Conservation (phyloP, 2,113 vertebrate species). For the Pterophyllum scalare region DNA sequence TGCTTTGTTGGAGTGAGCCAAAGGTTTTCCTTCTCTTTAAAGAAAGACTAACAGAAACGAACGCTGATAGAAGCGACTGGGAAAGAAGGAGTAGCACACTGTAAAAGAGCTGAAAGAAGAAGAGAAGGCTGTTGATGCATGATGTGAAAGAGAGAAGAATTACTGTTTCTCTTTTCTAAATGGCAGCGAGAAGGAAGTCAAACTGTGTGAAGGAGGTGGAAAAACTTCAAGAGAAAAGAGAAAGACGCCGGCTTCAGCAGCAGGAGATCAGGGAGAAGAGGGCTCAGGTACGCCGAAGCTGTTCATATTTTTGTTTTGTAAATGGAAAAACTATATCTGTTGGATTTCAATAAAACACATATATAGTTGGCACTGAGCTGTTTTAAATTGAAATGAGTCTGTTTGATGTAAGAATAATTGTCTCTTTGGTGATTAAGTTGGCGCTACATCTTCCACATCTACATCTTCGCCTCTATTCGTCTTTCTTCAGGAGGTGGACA, state of each 20-base stretch:
- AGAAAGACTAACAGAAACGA: background rate
- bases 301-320: background rate
- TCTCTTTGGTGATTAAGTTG: background rate
- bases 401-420: background rate
- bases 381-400: background rate
- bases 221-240: conserved; percentile 97
- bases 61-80: background rate
- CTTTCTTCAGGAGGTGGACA: conserved; percentile 89
- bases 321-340: background rate
- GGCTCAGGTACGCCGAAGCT: conserved; percentile 87
- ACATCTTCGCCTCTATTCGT: background rate
- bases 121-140: conserved; percentile 4
- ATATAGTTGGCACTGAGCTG: background rate
- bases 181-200: conserved; percentile 95
- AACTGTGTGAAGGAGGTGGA: conserved; percentile 99
- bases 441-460: background rate
- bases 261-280: conserved; percentile 98
- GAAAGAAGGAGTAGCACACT: conserved; percentile 17
- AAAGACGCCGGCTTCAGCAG: conserved; percentile 93
- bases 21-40: conserved; percentile 35
- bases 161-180: conserved; percentile 34
- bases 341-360: background rate
- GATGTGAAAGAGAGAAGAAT: conserved; percentile 24
- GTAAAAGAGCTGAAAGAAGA: background rate
- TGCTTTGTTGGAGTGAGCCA: conserved; percentile 48